Base-by-base conservation (phyloP, 2,113 vertebrate genomes). In the Lucifuga dentata region DNA sequence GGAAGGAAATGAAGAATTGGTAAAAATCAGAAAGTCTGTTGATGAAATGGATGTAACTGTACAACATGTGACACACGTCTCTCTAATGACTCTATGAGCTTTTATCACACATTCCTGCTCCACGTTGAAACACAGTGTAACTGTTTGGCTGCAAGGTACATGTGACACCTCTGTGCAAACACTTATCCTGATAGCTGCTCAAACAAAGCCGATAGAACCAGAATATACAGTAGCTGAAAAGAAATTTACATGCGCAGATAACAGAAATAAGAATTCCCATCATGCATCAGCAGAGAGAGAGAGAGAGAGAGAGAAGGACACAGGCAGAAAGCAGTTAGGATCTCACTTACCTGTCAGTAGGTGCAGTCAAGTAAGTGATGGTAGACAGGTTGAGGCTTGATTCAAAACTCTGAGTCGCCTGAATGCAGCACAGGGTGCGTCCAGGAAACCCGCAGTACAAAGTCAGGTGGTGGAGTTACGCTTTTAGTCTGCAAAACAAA, bases 311-410 rank as follows among this genome's bases (percentile, higher is more conserved):
- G 12, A 63, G 8, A 40, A n/a, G 11, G 56, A 45, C 29, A 71
- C n/a, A n/a, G n/a, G n/a, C n/a, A n/a, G n/a, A n/a, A n/a, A n/a
- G n/a, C n/a, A n/a, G n/a, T n/a, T 29, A 29, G 26, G 26, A 29
- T 29, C 3, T 2, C 19, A 45, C 73, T 60, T 66, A 87, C 86
- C 68, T 84, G 74, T 20, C 62, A 55, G 32, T 43, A 24, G 33
- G 8, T 62, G 45, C 36, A 52, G 44, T 55, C 12, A 2, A n/a
- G 23, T 73, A 29, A 20, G 59, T 19, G 56, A 15, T 35, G 65
- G 64, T 36, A 20, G 23, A 39, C 43, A 58, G 49, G 23, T 13
- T 38, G 10, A 70, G 41, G 33, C 52, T 56, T 35, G 44, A 45
- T 35, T 63, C 21, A 26, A 7, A 29, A 58, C 15, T 48, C 23